Base-by-base conservation (phyloP, 1,140 invertebrate species). In the Catajapyx aquilonaris region DNA sequence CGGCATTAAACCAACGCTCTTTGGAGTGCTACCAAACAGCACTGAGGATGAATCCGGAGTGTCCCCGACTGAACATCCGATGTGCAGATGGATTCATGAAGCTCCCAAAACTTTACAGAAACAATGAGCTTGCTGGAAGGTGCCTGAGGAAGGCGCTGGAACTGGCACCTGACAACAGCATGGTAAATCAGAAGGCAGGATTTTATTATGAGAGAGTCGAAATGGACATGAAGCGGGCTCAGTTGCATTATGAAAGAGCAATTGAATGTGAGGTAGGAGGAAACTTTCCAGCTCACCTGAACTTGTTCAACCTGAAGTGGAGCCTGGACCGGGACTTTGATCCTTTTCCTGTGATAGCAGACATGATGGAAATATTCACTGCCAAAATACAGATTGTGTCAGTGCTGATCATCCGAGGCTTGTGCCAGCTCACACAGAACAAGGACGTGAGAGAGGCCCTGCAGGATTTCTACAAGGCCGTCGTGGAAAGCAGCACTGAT, bases 41-140 rank as follows among this genome's bases (percentile, higher is more conserved):
- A 13, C 30, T 31, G 15, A 31, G 7, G 30, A 31, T 5, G 3
- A 31, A 7, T 3, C 13, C 13, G 5, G 30, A 31, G 3, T 31
- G 3, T 7, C 7, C 38, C 3, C 38, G 35, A 13, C 18, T 40
- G 7, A 35, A 34, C n/a, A 35, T 40, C 13, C 30, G 38, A 13
- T 39, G 38, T 34, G 38, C 32, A 10, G 17, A 31, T 16, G 38
- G 38, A 5, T n/a, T 39, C 31, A 36, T 39, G 31, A 39, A 39
- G n/a, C 20, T 39, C 4, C 38, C 38, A 0, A 3, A 35, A 9
- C 38, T 32, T 10, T 39, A n/a, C 16, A 39, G 34, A n/a, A 21
- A 39, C 19, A 10, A 31, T 11, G 18, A 17, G 1, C 17, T n/a
- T 19, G 38, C 38, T 2, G 34, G 34, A 20, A 7, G 13, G 15